Percentiles rank a stretch among this genome's conserved stretches.
Conservation (phyloP, 2,797 vertebrate species). For the Dipus sagitta region DNA sequence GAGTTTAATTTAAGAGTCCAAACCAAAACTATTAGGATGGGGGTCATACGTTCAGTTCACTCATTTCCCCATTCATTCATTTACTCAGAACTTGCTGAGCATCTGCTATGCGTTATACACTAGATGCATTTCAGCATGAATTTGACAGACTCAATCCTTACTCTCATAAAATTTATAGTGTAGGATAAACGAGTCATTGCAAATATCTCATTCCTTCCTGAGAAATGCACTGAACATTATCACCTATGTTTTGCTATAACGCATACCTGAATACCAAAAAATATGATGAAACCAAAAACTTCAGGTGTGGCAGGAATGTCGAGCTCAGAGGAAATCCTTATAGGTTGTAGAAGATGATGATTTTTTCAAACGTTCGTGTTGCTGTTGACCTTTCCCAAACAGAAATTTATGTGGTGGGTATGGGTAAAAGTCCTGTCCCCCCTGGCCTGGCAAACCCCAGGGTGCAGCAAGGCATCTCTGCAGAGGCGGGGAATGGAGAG, state of each 20-base stretch:
- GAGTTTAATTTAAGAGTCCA: neutral
- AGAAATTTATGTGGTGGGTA: neutral
- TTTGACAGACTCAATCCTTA: neutral
- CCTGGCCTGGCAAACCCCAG: neutral
- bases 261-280: neutral
- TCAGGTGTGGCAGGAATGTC: neutral
- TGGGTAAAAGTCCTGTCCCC: neutral
- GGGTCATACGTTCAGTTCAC: neutral
- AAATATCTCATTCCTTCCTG: neutral
- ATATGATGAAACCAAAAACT: constrained; percentile 9
- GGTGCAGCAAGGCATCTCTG: neutral
- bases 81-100: neutral
- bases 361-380: neutral
- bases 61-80: neutral
- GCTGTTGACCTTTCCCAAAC: neutral
- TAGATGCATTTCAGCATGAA: neutral
- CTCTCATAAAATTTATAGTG: neutral
- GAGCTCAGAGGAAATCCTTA: neutral
- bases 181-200: neutral
- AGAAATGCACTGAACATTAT: neutral
- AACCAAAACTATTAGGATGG: neutral
- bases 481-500: neutral
- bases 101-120: neutral
- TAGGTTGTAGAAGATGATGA: neutral
- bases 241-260: neutral